Conservation (phyloP, 2,888 invertebrate species). For the Cotesia congregata region DNA sequence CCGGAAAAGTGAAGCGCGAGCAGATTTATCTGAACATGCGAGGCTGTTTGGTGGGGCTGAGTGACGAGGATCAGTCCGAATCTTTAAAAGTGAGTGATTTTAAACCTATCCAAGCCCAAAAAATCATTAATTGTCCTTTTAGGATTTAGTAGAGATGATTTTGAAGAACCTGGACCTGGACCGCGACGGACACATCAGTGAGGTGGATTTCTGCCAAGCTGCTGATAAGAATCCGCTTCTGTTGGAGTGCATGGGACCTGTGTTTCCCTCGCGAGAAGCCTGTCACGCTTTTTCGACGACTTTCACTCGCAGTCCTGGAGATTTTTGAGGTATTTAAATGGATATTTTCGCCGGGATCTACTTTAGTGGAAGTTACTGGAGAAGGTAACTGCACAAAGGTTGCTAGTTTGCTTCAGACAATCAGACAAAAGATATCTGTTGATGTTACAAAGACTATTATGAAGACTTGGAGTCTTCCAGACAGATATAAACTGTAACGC, state of each 20-base stretch:
- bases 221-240: constrained; percentile 59
- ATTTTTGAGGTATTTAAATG: constrained; percentile 27
- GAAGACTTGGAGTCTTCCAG: background rate
- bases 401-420: constrained; percentile 50
- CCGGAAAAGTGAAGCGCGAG: constrained; percentile 61
- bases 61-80: constrained; percentile 77
- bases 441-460: background rate
- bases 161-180: constrained; percentile 75
- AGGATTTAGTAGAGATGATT: constrained; percentile 75
- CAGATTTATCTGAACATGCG: constrained; percentile 64
- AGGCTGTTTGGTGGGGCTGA: constrained; percentile 69
- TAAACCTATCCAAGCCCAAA: constrained; percentile 12
- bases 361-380: too few species aligned
- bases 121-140: constrained; percentile 15
- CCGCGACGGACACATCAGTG: constrained; percentile 73
- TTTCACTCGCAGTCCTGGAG: constrained; percentile 52
- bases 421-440: constrained; percentile 60
- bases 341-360: background rate
- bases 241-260: constrained; percentile 65
- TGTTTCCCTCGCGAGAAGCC: constrained; percentile 63
- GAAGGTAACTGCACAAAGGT: constrained; percentile 31
- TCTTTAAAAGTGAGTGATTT: constrained; percentile 68
- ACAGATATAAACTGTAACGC: background rate
- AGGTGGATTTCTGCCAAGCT: constrained; percentile 72
- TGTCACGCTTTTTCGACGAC: constrained; percentile 61